These are phyloP conservation scores for Patiria pectinifera DNA, from an alignment of 53 echinoderm and acorn worm genomes.

Conservation along the genomic window DNA sequence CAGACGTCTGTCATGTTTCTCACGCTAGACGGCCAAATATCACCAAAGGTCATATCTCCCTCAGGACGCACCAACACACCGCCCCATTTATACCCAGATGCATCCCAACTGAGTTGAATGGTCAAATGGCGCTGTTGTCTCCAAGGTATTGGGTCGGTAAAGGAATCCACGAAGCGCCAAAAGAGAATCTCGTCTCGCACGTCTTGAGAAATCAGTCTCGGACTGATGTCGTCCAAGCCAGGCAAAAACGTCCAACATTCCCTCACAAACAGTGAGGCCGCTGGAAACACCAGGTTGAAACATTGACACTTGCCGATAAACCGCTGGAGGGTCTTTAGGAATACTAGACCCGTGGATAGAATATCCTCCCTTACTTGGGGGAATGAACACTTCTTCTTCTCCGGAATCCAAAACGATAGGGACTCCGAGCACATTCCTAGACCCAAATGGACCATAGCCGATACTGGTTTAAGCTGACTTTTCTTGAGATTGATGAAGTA, in stretches of 20 bases:
- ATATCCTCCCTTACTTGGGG: conserved; percentile 19
- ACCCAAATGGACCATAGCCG: conserved; percentile 28
- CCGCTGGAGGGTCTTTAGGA: conserved; percentile 5
- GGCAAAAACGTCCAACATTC: conserved; percentile 23
- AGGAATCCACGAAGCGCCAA: too few relatives aligned
- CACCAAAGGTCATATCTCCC: too few relatives aligned
- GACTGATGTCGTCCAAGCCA: too few relatives aligned
- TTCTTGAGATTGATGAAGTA: too few relatives aligned
- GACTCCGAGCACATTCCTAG: conserved; percentile 21
- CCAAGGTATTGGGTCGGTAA: too few relatives aligned
- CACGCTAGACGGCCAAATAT: too few relatives aligned
- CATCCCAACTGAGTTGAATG: too few relatives aligned
- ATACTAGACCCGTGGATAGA: not conserved
- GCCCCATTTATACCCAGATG: not conserved
- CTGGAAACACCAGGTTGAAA: conserved; percentile 11
- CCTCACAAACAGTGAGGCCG: conserved; percentile 16
- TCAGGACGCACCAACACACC: not conserved
- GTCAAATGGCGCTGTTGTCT: too few relatives aligned
- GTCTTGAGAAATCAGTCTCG: not conserved
- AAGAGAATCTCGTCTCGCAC: too few relatives aligned
- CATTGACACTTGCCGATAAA: conserved; percentile 20
- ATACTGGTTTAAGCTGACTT: too few relatives aligned
- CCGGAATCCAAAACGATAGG: conserved; percentile 38
- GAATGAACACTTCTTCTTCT: conserved; percentile 17
- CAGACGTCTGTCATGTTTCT: not conserved